Evolutionary conservation across 2,888 invertebrate species (phyloP).

Genomic region (Trichopoda pennipes): DNA sequence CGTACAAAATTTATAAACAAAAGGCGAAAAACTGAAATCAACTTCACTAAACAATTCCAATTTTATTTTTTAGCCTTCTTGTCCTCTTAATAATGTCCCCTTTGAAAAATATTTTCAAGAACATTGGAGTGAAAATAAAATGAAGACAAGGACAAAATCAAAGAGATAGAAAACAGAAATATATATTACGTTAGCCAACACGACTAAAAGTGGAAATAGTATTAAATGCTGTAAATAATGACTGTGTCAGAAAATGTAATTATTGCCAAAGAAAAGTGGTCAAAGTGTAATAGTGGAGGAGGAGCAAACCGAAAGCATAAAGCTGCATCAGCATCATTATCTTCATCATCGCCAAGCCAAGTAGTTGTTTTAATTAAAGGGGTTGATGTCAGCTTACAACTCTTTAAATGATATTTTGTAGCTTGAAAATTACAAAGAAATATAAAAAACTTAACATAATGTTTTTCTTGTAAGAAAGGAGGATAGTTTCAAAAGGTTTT

Average conservation of each 20-base stretch:
- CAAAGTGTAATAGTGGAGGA: not conserved
- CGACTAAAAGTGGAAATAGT: slow-evolving; percentile 31
- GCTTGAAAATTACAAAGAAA: not conserved
- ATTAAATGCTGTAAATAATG: slow-evolving; percentile 63
- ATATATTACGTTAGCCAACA: not conserved
- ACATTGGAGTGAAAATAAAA: slow-evolving; percentile 28
- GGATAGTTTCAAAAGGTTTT: not conserved
- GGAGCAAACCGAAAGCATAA: not conserved
- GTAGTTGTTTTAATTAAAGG: not conserved
- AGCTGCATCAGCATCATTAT: not conserved
- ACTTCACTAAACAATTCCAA: slow-evolving; percentile 35
- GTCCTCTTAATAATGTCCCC: not conserved
- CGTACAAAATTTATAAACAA: slow-evolving; percentile 43
- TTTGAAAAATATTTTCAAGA: slow-evolving; percentile 4
- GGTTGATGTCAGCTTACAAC: not conserved
- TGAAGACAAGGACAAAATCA: slow-evolving; percentile 28
- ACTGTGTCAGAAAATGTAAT: slow-evolving; percentile 52
- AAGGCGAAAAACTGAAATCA: slow-evolving; percentile 58
- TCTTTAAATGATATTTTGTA: not conserved
- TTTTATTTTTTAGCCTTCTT: slow-evolving; percentile 14
- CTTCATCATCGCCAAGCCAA: slow-evolving; percentile 1
- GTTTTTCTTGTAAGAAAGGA: not conserved
- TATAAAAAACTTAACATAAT: not conserved
- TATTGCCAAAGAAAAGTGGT: slow-evolving; percentile 31
- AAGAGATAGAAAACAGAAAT: slow-evolving; percentile 21